Percentiles rank a stretch among this genome's conserved stretches.
These are phyloP conservation scores for Ceriagrion tenellum DNA, from an alignment of 2,888 invertebrate species.

Conservation along the genomic window DNA sequence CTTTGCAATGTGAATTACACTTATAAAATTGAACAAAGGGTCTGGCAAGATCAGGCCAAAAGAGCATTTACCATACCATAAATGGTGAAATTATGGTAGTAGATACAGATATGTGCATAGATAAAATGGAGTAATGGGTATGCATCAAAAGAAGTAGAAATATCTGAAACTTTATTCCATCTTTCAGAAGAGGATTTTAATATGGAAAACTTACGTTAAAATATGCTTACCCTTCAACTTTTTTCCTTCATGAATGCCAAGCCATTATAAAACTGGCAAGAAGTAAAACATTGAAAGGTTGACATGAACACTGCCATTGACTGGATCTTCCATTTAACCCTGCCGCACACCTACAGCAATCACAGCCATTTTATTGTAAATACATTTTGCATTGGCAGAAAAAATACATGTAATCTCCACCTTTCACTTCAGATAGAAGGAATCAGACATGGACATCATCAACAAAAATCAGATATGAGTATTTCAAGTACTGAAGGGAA, in stretches of 20 bases:
- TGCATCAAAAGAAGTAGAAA: too few species aligned
- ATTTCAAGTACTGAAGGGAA: too few species aligned
- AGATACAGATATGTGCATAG: too few species aligned
- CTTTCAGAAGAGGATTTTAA: not conserved
- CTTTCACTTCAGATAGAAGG: not conserved
- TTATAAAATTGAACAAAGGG: too few species aligned
- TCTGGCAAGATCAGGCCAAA: too few species aligned
- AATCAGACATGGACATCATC: too few species aligned
- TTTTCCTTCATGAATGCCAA: conserved; percentile 28
- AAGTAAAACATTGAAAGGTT: conserved; percentile 44
- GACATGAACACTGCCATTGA: conserved; percentile 71
- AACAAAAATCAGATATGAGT: too few species aligned
- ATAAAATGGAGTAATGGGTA: too few species aligned
- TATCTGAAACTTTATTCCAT: too few species aligned
- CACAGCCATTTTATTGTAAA: not conserved
- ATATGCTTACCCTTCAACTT: conserved; percentile 23
- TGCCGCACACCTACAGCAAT: not conserved
- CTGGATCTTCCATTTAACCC: conserved; percentile 69
- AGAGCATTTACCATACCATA: too few species aligned
- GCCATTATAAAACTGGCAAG: conserved; percentile 20
- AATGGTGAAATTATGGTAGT: too few species aligned
- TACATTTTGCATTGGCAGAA: not conserved
- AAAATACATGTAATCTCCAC: not conserved
- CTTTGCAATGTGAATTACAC: too few species aligned
- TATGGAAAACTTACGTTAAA: not conserved